These are phyloP conservation scores for Machaerirhynchus nigripectus DNA, from an alignment of 2,113 vertebrate genomes.

Conservation along the genomic window DNA sequence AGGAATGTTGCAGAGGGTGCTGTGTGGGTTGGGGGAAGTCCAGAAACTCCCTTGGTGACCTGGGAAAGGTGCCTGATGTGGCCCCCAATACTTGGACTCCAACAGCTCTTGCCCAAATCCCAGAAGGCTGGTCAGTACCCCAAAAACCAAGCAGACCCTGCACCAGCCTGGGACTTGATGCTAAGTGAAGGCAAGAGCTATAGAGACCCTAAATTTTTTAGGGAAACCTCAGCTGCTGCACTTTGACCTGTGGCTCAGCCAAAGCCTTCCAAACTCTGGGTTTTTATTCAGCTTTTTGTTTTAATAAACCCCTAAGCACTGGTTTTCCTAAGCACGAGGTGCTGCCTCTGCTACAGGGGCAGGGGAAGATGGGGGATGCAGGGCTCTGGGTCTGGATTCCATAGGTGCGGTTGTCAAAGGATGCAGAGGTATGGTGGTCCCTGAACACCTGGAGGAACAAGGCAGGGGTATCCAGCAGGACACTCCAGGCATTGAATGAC, in stretches of 20 bases:
- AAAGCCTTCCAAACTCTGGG: neutral
- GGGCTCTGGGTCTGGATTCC: neutral
- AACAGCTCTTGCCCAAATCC: neutral
- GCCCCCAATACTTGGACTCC: neutral
- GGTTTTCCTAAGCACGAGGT: neutral
- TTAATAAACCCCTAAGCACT: neutral
- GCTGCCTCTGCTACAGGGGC: neutral
- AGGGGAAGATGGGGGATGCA: accelerated
- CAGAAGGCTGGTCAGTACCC: neutral
- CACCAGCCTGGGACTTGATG: neutral
- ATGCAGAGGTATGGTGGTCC: neutral
- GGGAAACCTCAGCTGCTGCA: neutral
- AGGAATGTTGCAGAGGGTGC: neutral
- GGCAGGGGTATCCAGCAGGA: neutral
- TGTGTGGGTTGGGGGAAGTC: neutral
- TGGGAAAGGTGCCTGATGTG: neutral
- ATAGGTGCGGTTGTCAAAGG: neutral
- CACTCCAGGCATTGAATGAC: neutral
- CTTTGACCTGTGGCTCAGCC: neutral
- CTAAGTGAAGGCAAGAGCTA: neutral
- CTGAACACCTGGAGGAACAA: neutral
- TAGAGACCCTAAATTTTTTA: neutral
- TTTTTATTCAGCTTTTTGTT: neutral
- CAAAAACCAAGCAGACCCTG: accelerated
- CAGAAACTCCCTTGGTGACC: neutral